A percentile compares a stretch with the other conserved stretches of the same genome.
phyloP scores from a whole-genome alignment of 2,113 vertebrate species.

The Onychostoma macrolepis region DNA sequence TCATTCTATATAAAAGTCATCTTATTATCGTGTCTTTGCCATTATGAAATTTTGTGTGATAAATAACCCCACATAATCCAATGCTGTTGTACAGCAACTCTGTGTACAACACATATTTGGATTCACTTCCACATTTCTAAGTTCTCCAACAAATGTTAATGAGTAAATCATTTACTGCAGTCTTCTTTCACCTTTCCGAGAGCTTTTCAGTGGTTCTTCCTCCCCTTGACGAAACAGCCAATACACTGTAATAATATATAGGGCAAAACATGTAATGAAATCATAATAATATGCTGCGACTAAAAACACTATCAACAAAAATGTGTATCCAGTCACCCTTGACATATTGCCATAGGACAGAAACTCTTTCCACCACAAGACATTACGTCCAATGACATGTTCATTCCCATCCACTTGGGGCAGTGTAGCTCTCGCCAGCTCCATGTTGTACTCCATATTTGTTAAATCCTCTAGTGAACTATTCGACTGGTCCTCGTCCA shows the following conservation, averaged over 20 bases:
- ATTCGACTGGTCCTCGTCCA: conserved; percentile 67
- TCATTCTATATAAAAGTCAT: neutral
- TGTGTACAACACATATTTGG: neutral
- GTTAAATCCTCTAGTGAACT: conserved; percentile 40
- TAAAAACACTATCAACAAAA: conserved; percentile 84
- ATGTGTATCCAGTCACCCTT: conserved; percentile 77
- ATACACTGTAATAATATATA: conserved; percentile 87
- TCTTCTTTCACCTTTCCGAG: conserved; percentile 41
- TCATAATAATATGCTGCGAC: conserved; percentile 85
- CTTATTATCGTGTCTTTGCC: neutral
- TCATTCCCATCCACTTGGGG: conserved; percentile 55
- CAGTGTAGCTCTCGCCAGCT: conserved; percentile 1
- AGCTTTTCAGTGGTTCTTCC: conserved; percentile 73
- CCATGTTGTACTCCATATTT: neutral
- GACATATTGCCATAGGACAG: conserved; percentile 73
- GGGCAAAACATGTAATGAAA: conserved; percentile 86
- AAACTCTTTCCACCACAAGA: conserved; percentile 66
- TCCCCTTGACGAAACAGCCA: conserved; percentile 83
- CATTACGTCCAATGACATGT: conserved; percentile 48
- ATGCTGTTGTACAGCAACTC: neutral
- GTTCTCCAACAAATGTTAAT: neutral
- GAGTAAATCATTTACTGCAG: neutral
- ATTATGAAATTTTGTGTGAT: neutral
- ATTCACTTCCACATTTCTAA: neutral
- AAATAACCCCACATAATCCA: neutral